phyloP scores from a whole-genome alignment of 2,113 vertebrate genomes.

The Dicaeum eximium region DNA sequence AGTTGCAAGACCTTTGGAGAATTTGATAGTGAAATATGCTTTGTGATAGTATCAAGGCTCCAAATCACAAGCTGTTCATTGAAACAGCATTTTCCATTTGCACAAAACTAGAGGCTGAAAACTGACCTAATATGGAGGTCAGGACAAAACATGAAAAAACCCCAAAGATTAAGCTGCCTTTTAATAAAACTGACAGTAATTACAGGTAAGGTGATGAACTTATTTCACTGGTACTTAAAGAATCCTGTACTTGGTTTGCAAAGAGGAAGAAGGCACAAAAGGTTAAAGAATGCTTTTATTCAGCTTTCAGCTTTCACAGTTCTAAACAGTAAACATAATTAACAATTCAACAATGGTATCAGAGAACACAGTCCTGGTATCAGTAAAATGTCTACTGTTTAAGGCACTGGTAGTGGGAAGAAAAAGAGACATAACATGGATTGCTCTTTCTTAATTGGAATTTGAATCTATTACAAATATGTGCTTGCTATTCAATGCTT shows the following conservation, averaged over 20 bases:
- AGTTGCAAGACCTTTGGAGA: rapidly evolving
- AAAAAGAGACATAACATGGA: neutral
- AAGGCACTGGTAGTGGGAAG: conserved; percentile 62
- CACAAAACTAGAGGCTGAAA: neutral
- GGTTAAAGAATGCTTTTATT: conserved; percentile 65
- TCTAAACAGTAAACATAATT: conserved; percentile 54
- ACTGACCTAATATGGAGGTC: neutral
- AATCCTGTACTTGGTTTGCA: neutral
- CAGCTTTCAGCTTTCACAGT: conserved; percentile 33
- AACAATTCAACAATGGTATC: neutral
- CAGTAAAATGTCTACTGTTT: conserved; percentile 49
- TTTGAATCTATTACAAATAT: neutral
- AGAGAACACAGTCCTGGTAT: neutral
- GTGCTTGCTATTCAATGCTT: neutral
- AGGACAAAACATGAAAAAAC: neutral
- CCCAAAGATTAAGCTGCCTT: neutral
- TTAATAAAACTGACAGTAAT: neutral
- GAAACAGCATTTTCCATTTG: neutral
- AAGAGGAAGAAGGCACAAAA: neutral
- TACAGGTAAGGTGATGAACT: neutral
- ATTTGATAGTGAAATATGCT: neutral
- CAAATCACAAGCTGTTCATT: neutral
- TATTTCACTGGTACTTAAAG: neutral
- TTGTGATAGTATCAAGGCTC: neutral
- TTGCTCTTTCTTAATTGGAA: neutral